Evolutionary conservation across 1,140 invertebrate genomes (phyloP), one percentile per base, ranked within the genome.

Genomic region (Arion vulgaris): DNA sequence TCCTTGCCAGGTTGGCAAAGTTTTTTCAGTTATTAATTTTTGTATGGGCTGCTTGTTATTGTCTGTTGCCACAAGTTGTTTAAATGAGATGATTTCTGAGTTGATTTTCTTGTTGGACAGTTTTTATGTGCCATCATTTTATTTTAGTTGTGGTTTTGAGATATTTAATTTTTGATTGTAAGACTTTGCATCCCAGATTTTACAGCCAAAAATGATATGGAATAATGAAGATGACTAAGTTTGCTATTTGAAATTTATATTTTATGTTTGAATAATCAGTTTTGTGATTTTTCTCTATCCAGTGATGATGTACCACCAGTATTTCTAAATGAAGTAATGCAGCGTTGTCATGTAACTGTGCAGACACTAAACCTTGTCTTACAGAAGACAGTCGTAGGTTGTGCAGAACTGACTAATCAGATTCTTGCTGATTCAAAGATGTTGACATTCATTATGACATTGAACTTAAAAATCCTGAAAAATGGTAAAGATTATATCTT

Each of bases 291-390:
- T 23, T 57, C 32, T 28, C 53, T 79, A 17, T 79, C 39, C 62
- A 80, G 78, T 72, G 68, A 34, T 45, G 68, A 80, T 72, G 78
- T 80, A 9, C 78, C 78, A 32, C 78, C 88, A 23, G 86, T 91
- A 17, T 79, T 84, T 53, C 80, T 85, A 26, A 91, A 90, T 84
- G 85, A 86, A 69, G 15, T 86, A 9, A 91, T 91, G 90, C 87
- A 89, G 73, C 84, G 87, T 51, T 89, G 87, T 77, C 85, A 89
- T n/a, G 87, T 85, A 28, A 86, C 87, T 57, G 73, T 88, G 26
- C 87, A 91, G 75, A 62, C 86, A 49, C 68, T 85, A 57, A 89
- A 89, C 76, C 84, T 86, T 69, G 82, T 91, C 34, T 57, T 89
- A 15, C 90, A 91, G 85, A 88, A 89, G 76, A 87, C 82, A 82